Conservation (phyloP, 1,140 invertebrate species). For the Drosophila micromelanica region DNA sequence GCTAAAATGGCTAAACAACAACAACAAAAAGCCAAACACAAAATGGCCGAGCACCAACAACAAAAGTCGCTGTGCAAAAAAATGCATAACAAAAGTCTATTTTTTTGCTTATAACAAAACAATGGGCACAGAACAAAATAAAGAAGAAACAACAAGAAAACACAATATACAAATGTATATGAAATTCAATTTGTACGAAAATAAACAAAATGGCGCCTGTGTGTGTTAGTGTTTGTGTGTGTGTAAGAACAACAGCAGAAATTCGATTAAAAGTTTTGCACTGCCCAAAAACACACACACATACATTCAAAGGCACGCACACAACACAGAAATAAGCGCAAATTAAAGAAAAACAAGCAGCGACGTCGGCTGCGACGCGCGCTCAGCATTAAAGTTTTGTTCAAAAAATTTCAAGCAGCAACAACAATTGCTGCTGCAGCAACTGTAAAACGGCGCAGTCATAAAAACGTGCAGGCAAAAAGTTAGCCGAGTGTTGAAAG, state of each 20-base stretch:
- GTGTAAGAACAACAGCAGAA: constrained; percentile 59
- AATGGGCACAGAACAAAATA: constrained; percentile 31
- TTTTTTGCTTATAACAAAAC: constrained; percentile 19
- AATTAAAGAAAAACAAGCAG: constrained; percentile 79
- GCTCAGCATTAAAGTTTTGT: constrained; percentile 15
- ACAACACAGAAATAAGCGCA: constrained; percentile 48
- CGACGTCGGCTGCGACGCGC: constrained; percentile 7
- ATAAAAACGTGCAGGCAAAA: constrained; percentile 45
- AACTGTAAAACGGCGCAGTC: constrained; percentile 45
- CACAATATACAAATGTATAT: constrained; percentile 36
- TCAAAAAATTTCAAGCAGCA: constrained; percentile 27
- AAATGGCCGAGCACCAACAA: constrained; percentile 32
- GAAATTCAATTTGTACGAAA: constrained; percentile 66
- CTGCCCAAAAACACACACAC: constrained; percentile 34
- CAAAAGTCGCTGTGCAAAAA: constrained; percentile 42
- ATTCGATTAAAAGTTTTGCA: constrained; percentile 81
- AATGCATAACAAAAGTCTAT: constrained; percentile 66
- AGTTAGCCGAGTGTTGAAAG: constrained; percentile 44
- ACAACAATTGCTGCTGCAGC: constrained; percentile 5
- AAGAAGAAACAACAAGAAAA: constrained; percentile 18
- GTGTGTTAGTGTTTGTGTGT: constrained; percentile 17
- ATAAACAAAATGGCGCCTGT: constrained; percentile 70
- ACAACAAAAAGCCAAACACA: constrained; percentile 20
- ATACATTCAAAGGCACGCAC: constrained; percentile 16
- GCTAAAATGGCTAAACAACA: constrained; percentile 52